Base-by-base conservation (phyloP, 92 coral and sea anemone species). In the Phenganax marumi region DNA sequence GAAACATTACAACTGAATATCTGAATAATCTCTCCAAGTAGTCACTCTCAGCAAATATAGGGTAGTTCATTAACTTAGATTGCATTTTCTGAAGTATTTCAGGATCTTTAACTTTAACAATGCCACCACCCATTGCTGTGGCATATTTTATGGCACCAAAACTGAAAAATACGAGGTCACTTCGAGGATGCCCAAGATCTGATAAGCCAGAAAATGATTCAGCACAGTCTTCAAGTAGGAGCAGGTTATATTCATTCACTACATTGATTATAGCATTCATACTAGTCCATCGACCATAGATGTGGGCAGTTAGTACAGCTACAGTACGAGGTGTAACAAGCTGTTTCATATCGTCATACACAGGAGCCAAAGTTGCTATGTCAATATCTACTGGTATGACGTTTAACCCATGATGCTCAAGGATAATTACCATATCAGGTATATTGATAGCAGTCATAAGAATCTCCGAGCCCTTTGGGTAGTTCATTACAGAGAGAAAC, bases 101-200 rank as follows among this genome's bases (percentile, higher is more conserved):
- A 48, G 85, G 72, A 70, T 95, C 81, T 50, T 85, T 89, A 21
- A 92, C 92, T 19, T 85, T 79, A 4, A 86, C 93, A 22, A 92
- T 75, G 8, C 93, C 98, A 19, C 98, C 98, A 10, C 98, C 98
- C 57, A 95, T 71, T 50, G 97, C 89, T 0, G 97, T 92, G 70
- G 86, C 90, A 76, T 92, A 85, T 84, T 95, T 95, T 56, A 95
- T 95, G 18, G 93, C 86, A 43, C 98, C 98, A 91, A 95, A 95
- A 72, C 98, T 95, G 26, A 90, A 95, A 76, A 95, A 91, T 0
- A 81, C 88, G 70, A 95, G 58, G 72, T 95, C 98, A 2, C 97
- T 89, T 48, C 81, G 80, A 53, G 81, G 69, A 78, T 95, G 90
- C 2, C 97, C 98, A 75, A 86, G 91, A 52, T 71, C 86, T 56